phyloP scores from a whole-genome alignment of 2,113 vertebrate genomes.

The Actenoides lindsayi region DNA sequence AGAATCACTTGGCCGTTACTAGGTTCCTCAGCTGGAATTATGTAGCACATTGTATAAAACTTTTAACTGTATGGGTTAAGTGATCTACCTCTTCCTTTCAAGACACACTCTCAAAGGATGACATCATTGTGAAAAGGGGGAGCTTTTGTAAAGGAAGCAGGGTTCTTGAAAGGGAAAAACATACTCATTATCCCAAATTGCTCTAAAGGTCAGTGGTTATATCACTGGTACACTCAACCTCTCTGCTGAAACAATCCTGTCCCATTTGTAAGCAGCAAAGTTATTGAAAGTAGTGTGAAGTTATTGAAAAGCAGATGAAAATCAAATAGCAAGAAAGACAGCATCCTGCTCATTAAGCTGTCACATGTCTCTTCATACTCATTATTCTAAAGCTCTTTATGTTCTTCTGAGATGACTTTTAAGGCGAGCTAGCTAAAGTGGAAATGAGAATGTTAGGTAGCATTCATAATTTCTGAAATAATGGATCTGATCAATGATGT shows the following conservation, averaged over 20 bases:
- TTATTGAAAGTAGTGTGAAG: too few species aligned
- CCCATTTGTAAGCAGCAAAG: not conserved
- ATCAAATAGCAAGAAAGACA: not conserved
- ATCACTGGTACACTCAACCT: rapidly evolving
- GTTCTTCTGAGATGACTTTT: not conserved
- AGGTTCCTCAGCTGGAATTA: not conserved
- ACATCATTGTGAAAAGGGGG: not conserved
- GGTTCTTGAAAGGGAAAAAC: not conserved
- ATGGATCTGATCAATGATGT: not conserved
- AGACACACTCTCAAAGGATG: not conserved
- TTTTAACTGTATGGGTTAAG: not conserved
- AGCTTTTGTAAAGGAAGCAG: not conserved
- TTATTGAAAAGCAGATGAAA: not conserved
- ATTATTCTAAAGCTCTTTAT: not conserved
- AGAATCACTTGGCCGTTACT: not conserved
- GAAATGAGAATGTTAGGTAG: not conserved
- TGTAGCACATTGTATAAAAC: not conserved
- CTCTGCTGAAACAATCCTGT: not conserved
- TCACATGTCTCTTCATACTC: not conserved
- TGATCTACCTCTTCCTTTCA: not conserved
- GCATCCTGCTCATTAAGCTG: not conserved
- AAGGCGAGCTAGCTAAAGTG: not conserved
- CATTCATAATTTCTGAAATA: not conserved
- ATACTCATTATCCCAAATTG: not conserved
- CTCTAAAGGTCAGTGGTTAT: not conserved